These are phyloP conservation scores for Microcebus tavaratra DNA, from an alignment of 2,113 vertebrate species.

Conservation along the genomic window DNA sequence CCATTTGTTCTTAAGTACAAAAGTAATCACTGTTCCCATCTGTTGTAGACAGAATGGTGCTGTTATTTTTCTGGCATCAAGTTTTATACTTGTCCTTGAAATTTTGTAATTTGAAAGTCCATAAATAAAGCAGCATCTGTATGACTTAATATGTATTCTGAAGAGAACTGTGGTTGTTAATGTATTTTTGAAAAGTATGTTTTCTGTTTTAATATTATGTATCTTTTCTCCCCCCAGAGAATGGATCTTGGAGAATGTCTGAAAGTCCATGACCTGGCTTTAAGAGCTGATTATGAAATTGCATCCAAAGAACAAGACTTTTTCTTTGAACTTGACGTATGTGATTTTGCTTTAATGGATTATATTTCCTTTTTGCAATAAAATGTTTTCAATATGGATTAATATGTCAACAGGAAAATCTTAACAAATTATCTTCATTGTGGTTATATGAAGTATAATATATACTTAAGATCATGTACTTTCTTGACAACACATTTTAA, in stretches of 20 bases:
- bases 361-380: conserved; percentile 14
- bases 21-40: neutral
- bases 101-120: conserved; percentile 22
- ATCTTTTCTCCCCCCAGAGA: conserved; percentile 84
- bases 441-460: neutral
- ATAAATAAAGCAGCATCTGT: neutral
- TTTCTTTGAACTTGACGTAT: conserved; percentile 99
- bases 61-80: neutral
- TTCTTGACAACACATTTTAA: neutral
- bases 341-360: conserved; percentile 77
- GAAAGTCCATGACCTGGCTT: conserved; percentile 97
- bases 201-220: conserved; percentile 31
- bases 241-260: conserved; percentile 99
- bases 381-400: conserved; percentile 24
- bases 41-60: neutral
- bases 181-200: neutral
- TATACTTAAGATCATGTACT: neutral
- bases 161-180: conserved; percentile 11
- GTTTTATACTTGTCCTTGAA: conserved; percentile 34
- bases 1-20: neutral
- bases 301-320: conserved; percentile 98
- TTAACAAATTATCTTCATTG: neutral
- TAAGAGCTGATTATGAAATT: conserved; percentile 98
- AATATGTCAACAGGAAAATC: neutral
- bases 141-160: conserved; percentile 37